phyloP scores from a whole-genome alignment of 2,888 invertebrate genomes.

The Nasonovia ribisnigri region DNA sequence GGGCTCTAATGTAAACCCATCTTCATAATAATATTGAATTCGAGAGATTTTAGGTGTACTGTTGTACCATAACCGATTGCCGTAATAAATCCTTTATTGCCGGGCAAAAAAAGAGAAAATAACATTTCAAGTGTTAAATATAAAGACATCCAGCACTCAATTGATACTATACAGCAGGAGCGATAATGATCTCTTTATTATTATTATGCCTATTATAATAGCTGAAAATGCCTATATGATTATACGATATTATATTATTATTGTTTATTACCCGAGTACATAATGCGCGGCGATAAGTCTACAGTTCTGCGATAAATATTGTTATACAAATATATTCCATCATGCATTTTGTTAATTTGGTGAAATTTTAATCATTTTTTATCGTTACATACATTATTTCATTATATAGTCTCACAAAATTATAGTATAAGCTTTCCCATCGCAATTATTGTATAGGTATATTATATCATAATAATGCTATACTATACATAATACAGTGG shows the following conservation, averaged over 20 bases:
- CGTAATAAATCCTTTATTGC: background rate
- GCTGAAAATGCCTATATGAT: background rate
- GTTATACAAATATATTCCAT: too few species aligned
- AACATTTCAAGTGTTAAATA: background rate
- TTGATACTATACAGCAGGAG: background rate
- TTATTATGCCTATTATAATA: background rate
- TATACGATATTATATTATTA: background rate
- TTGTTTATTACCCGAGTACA: background rate
- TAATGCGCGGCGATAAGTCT: background rate
- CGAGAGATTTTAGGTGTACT: background rate
- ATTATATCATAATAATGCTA: background rate
- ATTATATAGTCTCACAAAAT: background rate
- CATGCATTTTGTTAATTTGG: slow-evolving; percentile 35
- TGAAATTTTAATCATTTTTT: slow-evolving; percentile 33
- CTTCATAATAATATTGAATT: background rate
- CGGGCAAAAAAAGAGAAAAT: background rate
- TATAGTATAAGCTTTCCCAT: slow-evolving; percentile 26
- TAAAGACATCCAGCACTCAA: background rate
- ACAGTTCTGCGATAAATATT: slow-evolving; percentile 8
- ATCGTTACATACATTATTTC: background rate
- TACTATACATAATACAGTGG: background rate
- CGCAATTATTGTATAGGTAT: background rate
- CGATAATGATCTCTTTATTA: background rate
- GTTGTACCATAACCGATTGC: background rate
- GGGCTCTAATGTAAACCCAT: too few species aligned